phyloP scores from a whole-genome alignment of 1,140 invertebrate species.

The Lutraria rhynchaena region DNA sequence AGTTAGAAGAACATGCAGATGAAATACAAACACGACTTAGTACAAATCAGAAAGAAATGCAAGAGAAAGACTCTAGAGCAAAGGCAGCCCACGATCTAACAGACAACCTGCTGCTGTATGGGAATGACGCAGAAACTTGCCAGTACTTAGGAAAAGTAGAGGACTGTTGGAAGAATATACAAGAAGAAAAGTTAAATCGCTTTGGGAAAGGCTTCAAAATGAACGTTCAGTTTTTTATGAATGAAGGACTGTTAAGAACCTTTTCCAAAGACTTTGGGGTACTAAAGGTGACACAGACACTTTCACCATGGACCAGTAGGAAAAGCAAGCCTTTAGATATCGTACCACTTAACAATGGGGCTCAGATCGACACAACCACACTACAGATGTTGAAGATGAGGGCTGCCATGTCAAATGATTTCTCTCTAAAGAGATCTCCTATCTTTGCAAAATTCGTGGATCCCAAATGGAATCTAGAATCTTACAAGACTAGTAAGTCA shows the following conservation, averaged over 20 bases:
- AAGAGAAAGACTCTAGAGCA: constrained; percentile 34
- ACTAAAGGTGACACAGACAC: constrained; percentile 31
- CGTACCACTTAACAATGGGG: neutral
- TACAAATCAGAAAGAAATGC: constrained; percentile 21
- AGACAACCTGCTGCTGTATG: constrained; percentile 45
- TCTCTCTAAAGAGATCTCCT: constrained; percentile 48
- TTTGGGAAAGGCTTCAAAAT: constrained; percentile 56
- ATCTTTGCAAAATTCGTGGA: constrained; percentile 53
- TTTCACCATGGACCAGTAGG: constrained; percentile 50
- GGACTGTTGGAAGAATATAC: constrained; percentile 30
- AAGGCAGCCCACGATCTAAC: constrained; percentile 32
- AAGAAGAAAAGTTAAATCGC: constrained; percentile 46
- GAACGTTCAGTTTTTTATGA: constrained; percentile 47
- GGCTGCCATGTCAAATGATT: constrained; percentile 48
- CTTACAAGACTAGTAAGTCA: constrained; percentile 40
- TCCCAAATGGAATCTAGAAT: constrained; percentile 51
- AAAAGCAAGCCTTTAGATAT: constrained; percentile 41
- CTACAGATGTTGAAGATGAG: constrained; percentile 38
- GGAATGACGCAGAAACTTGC: constrained; percentile 44
- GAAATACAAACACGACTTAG: constrained; percentile 32
- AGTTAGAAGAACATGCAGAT: constrained; percentile 37
- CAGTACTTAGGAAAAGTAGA: constrained; percentile 38
- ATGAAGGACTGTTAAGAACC: constrained; percentile 22
- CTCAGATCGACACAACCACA: neutral
- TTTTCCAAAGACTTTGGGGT: constrained; percentile 44